A percentile compares a stretch with the other conserved stretches of the same genome.
Conservation (phyloP, 2,888 invertebrate species). For the Mantis religiosa region DNA sequence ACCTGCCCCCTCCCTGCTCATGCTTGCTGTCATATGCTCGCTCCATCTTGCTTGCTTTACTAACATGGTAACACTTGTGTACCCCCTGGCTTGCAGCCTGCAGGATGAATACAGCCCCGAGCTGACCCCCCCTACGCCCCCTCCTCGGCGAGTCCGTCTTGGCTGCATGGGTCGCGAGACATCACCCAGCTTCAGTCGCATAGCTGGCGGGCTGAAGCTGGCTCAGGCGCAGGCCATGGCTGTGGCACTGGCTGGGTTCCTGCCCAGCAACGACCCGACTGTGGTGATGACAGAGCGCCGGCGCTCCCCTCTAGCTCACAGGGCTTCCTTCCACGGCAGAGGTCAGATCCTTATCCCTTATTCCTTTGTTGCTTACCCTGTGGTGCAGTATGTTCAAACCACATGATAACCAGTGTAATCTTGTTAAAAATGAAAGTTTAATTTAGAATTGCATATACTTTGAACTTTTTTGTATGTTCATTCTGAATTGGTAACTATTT, state of each 20-base stretch:
- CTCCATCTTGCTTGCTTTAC: conserved; percentile 31
- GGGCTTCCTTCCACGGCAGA: conserved; percentile 64
- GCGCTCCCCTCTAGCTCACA: conserved; percentile 44
- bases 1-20: conserved; percentile 17
- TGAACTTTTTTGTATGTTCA: too few species aligned
- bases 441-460: too few species aligned
- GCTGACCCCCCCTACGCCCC: conserved; percentile 59
- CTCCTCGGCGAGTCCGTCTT: conserved; percentile 49
- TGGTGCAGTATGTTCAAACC: not conserved
- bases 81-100: conserved; percentile 47
- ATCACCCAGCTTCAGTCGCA: conserved; percentile 49
- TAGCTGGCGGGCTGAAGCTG: conserved; percentile 65
- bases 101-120: conserved; percentile 58
- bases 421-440: too few species aligned
- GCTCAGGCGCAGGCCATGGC: conserved; percentile 71
- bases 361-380: not conserved
- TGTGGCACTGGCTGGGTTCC: conserved; percentile 58
- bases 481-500: too few species aligned
- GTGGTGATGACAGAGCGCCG: conserved; percentile 38
- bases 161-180: conserved; percentile 40
- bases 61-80: conserved; percentile 13
- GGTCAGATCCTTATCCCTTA: conserved; percentile 41
- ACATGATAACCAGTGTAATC: not conserved
- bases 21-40: conserved; percentile 33
- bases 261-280: conserved; percentile 46